Percentiles rank a stretch among this genome's conserved stretches.
Conservation (phyloP, 2,797 vertebrate genomes). For the Esox lucius region DNA sequence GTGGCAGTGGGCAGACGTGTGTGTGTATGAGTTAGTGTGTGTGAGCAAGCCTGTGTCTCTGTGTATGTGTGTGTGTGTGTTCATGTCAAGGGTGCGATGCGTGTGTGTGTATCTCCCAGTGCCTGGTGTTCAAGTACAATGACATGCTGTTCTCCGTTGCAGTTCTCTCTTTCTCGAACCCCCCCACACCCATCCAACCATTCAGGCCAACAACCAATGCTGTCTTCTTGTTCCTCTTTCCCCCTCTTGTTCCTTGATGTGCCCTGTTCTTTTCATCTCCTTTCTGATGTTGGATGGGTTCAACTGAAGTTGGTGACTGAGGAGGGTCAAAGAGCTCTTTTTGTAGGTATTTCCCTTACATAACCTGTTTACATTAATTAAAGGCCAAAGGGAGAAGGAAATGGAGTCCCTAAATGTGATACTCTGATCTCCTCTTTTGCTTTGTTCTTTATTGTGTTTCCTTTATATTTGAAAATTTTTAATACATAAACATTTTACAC, state of each 20-base stretch:
- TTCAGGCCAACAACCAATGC: conserved; percentile 62
- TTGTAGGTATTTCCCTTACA: conserved; percentile 15
- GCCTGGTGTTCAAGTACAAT: conserved; percentile 82
- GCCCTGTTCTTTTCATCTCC: conserved; percentile 55
- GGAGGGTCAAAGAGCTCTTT: conserved; percentile 17
- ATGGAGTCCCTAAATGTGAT: not conserved
- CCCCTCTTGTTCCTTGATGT: conserved; percentile 63
- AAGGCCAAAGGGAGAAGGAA: not conserved
- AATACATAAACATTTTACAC: too few relatives aligned
- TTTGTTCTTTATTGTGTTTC: too few relatives aligned
- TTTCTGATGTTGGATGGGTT: conserved; percentile 50
- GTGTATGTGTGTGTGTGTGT: not conserved
- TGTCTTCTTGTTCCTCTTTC: conserved; percentile 61
- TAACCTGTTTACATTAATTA: conserved; percentile 30
- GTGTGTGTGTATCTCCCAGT: conserved; percentile 81
- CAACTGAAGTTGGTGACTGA: conserved; percentile 55
- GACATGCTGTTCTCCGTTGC: conserved; percentile 67
- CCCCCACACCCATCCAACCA: conserved; percentile 53
- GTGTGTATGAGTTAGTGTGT: conserved; percentile 70
- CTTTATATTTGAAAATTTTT: too few relatives aligned
- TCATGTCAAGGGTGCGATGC: conserved; percentile 42
- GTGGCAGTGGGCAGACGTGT: conserved; percentile 74
- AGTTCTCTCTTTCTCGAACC: conserved; percentile 63
- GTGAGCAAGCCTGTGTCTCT: conserved; percentile 39
- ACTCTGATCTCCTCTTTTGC: not conserved